phyloP scores from a whole-genome alignment of 2,113 vertebrate species.

The Propithecus coquereli region DNA sequence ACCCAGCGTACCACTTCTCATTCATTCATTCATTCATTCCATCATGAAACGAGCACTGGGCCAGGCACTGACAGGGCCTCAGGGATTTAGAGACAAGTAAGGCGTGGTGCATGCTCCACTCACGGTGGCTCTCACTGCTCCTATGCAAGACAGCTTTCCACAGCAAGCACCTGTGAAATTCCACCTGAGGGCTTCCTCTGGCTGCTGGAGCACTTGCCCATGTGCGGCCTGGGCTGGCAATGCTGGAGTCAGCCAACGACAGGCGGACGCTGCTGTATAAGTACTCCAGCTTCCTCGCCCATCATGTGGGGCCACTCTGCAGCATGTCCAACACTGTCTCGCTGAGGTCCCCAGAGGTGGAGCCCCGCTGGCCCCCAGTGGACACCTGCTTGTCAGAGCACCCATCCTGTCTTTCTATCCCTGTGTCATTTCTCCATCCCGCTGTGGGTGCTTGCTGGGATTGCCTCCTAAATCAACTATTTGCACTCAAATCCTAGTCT shows the following conservation, averaged over 20 bases:
- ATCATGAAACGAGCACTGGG: neutral
- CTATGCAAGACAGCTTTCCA: neutral
- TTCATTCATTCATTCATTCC: neutral
- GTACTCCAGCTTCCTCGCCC: neutral
- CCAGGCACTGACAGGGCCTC: neutral
- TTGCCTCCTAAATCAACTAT: neutral
- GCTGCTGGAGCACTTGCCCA: neutral
- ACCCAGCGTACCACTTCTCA: neutral
- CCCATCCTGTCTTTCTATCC: neutral
- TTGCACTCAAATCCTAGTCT: neutral
- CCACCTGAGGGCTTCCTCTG: neutral
- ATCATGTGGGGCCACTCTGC: neutral
- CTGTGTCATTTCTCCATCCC: neutral
- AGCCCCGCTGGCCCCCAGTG: neutral
- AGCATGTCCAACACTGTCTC: neutral
- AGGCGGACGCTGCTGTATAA: neutral
- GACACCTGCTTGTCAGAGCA: neutral
- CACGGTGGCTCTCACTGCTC: neutral
- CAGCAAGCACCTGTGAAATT: neutral
- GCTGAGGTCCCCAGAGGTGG: neutral
- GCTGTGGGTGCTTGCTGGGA: neutral
- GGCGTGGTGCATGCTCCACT: no score
- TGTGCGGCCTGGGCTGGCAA: fast-evolving
- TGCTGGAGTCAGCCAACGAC: neutral
- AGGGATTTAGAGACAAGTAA: neutral